Base-by-base conservation (phyloP, 2,113 vertebrate genomes). In the Gallinago jamesoni region DNA sequence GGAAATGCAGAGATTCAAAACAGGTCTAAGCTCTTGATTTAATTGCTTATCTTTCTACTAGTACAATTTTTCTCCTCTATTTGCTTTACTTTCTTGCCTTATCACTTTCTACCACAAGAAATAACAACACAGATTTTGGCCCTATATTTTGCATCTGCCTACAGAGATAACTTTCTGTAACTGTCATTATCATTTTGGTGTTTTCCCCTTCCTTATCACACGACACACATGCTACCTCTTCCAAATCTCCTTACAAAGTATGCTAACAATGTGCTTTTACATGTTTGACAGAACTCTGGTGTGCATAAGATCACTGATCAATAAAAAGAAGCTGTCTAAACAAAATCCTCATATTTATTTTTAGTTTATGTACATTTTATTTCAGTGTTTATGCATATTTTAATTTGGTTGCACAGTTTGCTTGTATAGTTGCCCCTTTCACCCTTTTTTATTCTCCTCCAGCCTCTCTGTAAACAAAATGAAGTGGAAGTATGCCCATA, bases 191-290 rank as follows among this genome's bases (percentile, higher is more conserved):
- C 57, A 86, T 92, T 85, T 83, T 87, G 90, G 68, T 95, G 55
- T 95, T 97, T 95, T 80, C 55, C 57, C 43, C 50, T 95, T 94
- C 48, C 93, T 97, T 96, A 97, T 96, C 93, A n/a, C 66, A 76
- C 37, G 64, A 37, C 1, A 12, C 90, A 90, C 87, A 89, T 63
- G 89, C 74, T 96, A 67, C 70, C 41, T 94, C 77, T 89, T 92
- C 89, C 89, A 96, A 94, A 96, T 96, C 89, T 92, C 60, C 90
- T 91, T 84, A 62, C 73, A 55, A 89, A 93, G 81, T 94, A 78
- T 88, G 77, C 90, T 93, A 93, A 82, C 76, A 95, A 83, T 90
- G 50, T 93, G 74, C 68, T 82, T 79, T 88, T 91, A 57, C 82
- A 28, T 76, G 55, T 96, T 67, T 80, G 74, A 88, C 80, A 81